Evolutionary conservation across 2,888 invertebrate genomes (phyloP), one percentile per base, ranked within the genome.

Genomic region (Pyrrhosoma nymphula): DNA sequence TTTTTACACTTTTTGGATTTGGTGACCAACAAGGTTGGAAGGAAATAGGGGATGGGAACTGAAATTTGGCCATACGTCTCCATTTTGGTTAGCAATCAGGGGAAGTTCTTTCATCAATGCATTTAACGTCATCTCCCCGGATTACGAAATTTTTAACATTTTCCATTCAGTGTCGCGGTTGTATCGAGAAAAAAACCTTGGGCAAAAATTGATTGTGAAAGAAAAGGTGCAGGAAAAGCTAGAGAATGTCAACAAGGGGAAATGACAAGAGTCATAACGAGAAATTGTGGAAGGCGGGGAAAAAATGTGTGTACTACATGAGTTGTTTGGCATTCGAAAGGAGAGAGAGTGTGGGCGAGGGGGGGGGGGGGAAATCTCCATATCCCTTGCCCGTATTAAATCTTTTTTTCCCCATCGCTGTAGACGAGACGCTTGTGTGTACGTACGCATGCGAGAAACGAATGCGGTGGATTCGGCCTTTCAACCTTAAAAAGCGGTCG

Each of bases 401-500:
- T 82, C 82, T 35, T 82, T 82, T n/a, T 82, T 35, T 35, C 82
- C 82, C 47, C 82, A 18, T 35, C 82, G 35, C 82, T 82, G 82
- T 82, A 30, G 30, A 82, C 82, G 82, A 82, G 35, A 82, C 82
- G 82, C 18, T 82, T 35, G 30, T 35, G 82, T 35, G 82, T 30
- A 35, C 82, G 82, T n/a, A 35, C 82, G 35, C 82, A 82, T 82
- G 90, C 56, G 35, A 60, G n/a, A 69, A 93, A 75, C 69, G 93
- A 69, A 69, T 39, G 69, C 63, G 47, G 47, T 75, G 47, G 63
- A 75, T 93, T 93, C 69, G 93, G 63, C 47, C 93, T 39, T 93
- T 69, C 69, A 91, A 91, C 90, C 60, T 91, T 60, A 60, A 60
- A 63, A 47, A 93, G 69, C 60, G 93, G 63, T 93, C 93, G 69